These are phyloP conservation scores for Adelognathus sp. DNA, from an alignment of 2,888 invertebrate genomes.

Conservation along the genomic window DNA sequence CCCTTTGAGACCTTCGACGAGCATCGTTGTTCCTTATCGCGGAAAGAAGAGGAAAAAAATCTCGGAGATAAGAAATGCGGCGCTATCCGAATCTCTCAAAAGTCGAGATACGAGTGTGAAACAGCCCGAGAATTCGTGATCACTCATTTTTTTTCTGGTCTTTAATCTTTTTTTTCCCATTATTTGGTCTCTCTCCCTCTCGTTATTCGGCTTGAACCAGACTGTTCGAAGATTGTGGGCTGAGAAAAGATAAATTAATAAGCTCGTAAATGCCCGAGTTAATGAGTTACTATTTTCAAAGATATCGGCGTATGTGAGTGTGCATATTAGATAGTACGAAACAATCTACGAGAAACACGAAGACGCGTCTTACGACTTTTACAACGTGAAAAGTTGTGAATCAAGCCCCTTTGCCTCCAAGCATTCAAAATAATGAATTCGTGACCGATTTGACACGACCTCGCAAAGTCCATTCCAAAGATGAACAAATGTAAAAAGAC, in stretches of 20 bases:
- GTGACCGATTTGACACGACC: slow-evolving; percentile 19
- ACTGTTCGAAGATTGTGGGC: background rate
- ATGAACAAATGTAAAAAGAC: background rate
- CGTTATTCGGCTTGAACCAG: background rate
- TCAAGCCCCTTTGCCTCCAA: too few species aligned
- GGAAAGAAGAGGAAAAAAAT: background rate
- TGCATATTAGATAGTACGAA: background rate
- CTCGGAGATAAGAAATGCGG: background rate
- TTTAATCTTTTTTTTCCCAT: background rate
- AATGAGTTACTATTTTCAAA: background rate
- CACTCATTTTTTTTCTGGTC: background rate
- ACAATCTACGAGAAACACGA: too few species aligned
- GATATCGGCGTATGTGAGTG: background rate
- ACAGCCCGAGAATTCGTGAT: background rate
- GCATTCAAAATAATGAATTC: slow-evolving; percentile 26
- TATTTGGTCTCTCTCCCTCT: background rate
- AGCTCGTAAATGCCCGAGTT: background rate
- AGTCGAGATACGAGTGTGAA: background rate
- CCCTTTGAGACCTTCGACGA: background rate
- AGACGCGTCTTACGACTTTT: too few species aligned
- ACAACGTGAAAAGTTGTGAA: too few species aligned
- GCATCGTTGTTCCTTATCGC: background rate
- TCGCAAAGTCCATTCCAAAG: slow-evolving; percentile 2
- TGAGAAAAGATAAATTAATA: background rate
- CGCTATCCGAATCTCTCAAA: background rate